Conservation (phyloP, 2,797 vertebrate species). For the Mus minutoides region DNA sequence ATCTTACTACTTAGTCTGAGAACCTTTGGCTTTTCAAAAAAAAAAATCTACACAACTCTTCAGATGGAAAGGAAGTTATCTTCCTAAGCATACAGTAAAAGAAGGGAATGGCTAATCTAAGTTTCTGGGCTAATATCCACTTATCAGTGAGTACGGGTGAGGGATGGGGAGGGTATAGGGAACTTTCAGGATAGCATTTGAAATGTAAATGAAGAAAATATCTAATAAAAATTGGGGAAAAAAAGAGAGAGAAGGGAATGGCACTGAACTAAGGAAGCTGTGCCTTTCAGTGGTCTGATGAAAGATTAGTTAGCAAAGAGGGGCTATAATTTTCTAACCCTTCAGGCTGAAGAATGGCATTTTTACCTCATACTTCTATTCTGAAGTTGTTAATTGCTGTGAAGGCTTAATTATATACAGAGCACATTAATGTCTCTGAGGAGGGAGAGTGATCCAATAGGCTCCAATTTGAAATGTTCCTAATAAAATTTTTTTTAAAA, state of each 20-base stretch:
- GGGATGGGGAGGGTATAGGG: too few species aligned
- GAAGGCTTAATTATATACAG: conserved; percentile 79
- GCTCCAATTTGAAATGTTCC: conserved; percentile 78
- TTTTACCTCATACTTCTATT: conserved; percentile 72
- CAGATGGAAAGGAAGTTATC: conserved; percentile 20
- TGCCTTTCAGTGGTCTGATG: conserved; percentile 47
- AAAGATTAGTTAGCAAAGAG: conserved; percentile 65
- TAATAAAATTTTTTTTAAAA: conserved; percentile 81
- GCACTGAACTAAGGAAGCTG: not conserved
- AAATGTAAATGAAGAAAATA: too few species aligned
- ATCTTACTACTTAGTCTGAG: conserved; percentile 17
- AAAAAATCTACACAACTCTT: conserved; percentile 40
- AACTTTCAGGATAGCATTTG: too few species aligned
- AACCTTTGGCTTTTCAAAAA: conserved; percentile 55
- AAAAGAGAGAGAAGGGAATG: conserved; percentile 58
- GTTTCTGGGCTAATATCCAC: too few species aligned
- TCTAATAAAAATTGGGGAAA: too few species aligned
- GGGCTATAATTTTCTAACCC: conserved; percentile 56
- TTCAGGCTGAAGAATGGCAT: conserved; percentile 59
- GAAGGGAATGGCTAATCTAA: conserved; percentile 61
- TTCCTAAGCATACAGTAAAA: conserved; percentile 28
- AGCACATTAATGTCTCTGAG: conserved; percentile 76
- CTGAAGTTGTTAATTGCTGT: conserved; percentile 73
- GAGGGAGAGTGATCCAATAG: conserved; percentile 70
- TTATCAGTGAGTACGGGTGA: too few species aligned